A percentile compares a stretch with the other conserved stretches of the same genome.
phyloP scores from a whole-genome alignment of 2,113 vertebrate genomes.

The Psophia crepitans region DNA sequence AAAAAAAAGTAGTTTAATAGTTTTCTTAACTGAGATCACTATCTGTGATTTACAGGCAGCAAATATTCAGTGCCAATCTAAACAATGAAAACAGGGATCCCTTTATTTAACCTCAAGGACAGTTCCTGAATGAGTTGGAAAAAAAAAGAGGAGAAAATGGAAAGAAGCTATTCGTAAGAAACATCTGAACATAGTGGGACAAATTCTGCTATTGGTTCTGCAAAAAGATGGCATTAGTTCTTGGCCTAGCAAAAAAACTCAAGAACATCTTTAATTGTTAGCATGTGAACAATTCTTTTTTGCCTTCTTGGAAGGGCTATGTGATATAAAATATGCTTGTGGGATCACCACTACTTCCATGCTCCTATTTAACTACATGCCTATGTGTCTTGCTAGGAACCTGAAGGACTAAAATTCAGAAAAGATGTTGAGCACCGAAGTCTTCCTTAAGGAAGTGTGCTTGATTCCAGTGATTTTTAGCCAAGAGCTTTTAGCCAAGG shows the following conservation, averaged over 20 bases:
- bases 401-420: not conserved
- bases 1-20: not conserved
- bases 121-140: not conserved
- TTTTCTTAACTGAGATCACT: not conserved
- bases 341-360: not conserved
- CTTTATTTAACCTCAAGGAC: not conserved
- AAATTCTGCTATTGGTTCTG: not conserved
- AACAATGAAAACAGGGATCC: not conserved
- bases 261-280: not conserved
- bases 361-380: not conserved
- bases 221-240: not conserved
- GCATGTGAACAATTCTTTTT: not conserved
- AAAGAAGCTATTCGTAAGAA: not conserved
- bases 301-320: not conserved
- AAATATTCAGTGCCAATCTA: not conserved
- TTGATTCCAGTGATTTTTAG: not conserved
- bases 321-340: not conserved
- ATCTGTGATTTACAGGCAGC: not conserved
- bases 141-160: not conserved
- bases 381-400: not conserved
- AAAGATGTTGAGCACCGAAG: not conserved
- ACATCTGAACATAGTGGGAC: not conserved
- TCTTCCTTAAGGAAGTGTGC: not conserved
- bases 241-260: not conserved
- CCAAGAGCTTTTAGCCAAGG: not conserved